Conservation (phyloP, 2,797 vertebrate genomes). For the Mormyrus proboscirostris region DNA sequence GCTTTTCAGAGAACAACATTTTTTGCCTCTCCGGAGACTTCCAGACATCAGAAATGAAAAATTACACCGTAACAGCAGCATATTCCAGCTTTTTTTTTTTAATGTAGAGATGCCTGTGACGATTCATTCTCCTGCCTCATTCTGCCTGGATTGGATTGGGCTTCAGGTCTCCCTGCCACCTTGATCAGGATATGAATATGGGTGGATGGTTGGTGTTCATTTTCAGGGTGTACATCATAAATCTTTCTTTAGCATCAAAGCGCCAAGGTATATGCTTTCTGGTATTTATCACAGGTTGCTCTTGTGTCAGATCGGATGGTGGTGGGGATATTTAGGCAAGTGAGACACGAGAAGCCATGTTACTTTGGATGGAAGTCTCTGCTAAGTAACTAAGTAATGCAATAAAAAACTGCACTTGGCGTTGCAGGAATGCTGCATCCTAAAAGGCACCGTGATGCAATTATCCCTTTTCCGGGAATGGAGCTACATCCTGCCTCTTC, state of each 20-base stretch:
- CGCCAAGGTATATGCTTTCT: background rate
- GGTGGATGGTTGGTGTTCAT: background rate
- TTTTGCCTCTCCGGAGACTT: background rate
- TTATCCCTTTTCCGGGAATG: slow-evolving; percentile 3
- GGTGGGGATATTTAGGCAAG: background rate
- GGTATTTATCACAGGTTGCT: background rate
- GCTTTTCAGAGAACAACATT: background rate
- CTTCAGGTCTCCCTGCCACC: background rate
- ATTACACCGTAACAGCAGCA: background rate
- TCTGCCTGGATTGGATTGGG: background rate
- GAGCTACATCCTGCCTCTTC: background rate
- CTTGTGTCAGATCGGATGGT: background rate
- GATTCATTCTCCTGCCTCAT: background rate
- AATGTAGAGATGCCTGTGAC: background rate
- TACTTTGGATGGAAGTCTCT: background rate
- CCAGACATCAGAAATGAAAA: slow-evolving; percentile 5
- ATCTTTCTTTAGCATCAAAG: background rate
- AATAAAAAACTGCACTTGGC: slow-evolving; percentile 9
- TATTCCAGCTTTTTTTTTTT: background rate
- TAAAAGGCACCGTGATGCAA: background rate
- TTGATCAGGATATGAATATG: background rate
- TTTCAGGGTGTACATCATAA: background rate
- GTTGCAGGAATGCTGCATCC: background rate
- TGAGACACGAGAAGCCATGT: background rate
- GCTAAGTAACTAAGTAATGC: background rate